Evolutionary conservation across 2,113 vertebrate species (phyloP).

Genomic region (Centropristis striata): DNA sequence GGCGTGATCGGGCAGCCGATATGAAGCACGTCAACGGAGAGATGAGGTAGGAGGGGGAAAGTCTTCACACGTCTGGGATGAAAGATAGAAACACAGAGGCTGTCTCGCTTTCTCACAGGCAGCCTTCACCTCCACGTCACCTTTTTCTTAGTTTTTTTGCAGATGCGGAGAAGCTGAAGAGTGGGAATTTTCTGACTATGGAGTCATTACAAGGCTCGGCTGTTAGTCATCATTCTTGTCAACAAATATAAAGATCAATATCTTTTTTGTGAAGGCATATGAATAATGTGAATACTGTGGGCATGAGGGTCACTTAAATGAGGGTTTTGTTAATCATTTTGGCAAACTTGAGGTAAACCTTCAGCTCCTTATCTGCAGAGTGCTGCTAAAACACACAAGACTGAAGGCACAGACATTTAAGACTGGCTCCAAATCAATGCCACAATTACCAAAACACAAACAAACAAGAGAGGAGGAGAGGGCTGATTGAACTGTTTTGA

Average conservation of each 20-base stretch:
- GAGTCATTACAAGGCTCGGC: background rate
- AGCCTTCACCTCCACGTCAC: conserved; percentile 52
- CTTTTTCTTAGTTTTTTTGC: conserved; percentile 47
- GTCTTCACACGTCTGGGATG: conserved; percentile 29
- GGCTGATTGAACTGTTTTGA: background rate
- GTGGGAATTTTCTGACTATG: background rate
- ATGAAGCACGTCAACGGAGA: conserved; percentile 24
- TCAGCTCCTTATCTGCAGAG: background rate
- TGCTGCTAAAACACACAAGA: background rate
- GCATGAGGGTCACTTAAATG: background rate
- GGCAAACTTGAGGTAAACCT: background rate
- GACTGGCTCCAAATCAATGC: background rate
- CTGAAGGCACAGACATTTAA: background rate
- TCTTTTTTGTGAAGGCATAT: background rate
- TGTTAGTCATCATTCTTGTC: conserved; percentile 14
- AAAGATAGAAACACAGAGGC: conserved; percentile 36
- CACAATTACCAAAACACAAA: background rate
- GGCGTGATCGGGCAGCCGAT: conserved; percentile 55
- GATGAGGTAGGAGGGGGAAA: conserved; percentile 20
- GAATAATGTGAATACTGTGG: conserved; percentile 24
- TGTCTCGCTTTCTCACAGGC: conserved; percentile 30
- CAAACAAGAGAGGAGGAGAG: background rate
- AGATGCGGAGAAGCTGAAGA: background rate
- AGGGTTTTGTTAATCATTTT: background rate
- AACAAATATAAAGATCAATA: conserved; percentile 40